Evolutionary conservation across 2,797 vertebrate species (phyloP), one percentile per base, ranked within the genome.

Genomic region (Pempheris klunzingeri): DNA sequence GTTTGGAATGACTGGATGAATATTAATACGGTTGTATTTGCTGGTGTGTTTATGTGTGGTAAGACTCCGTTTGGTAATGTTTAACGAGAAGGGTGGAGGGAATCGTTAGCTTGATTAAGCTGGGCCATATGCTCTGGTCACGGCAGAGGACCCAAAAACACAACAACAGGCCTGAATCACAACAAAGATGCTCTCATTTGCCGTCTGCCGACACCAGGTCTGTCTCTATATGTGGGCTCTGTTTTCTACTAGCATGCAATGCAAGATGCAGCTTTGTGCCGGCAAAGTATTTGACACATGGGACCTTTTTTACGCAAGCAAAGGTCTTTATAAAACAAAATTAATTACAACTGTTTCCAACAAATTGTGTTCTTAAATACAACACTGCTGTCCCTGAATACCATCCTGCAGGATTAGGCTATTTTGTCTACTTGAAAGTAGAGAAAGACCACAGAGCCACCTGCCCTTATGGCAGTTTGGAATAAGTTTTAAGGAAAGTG

Each of bases 41-140:
- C 43, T 64, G 5, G 68, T 63, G 63, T 75, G 13, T 74, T 79
- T 54, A 52, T 72, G 67, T 62, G 60, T 73, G 47, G 47, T 67
- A 70, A 68, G 34, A 53, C 38, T 80, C 22, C 38, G 28, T 78
- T 73, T 71, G 57, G 44, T 78, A 17, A 49, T 74, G 86, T 88
- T 89, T 89, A 90, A 89, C 53, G 49, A 87, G 71, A 85, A 85
- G 74, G 77, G 58, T 38, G 78, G 87, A 80, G 78, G 81, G 85
- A 82, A 79, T 90, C 59, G 81, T 92, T 93, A 87, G 86, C 83
- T 90, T 92, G 86, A 92, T 93, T 92, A 92, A 91, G 84, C 77
- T 62, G 60, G 64, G 83, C 90, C 90, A 90, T 93, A 92, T 93
- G 90, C 80, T 86, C 41, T 58, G 76, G 68, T 82, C 77, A 86